Evolutionary conservation across 2,888 invertebrate species (phyloP).

Genomic region (Ceramica pisi): DNA sequence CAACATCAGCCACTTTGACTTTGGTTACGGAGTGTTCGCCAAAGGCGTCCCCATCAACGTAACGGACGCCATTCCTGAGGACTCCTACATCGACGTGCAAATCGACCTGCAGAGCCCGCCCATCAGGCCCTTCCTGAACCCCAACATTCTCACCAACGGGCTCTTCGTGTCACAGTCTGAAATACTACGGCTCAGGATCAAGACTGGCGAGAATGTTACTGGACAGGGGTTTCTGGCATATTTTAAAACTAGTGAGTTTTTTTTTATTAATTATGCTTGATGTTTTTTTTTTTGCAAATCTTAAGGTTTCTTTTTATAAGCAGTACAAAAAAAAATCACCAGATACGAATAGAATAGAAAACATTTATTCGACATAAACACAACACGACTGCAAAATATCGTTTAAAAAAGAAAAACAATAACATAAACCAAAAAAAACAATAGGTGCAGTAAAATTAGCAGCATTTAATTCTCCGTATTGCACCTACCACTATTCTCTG

Average conservation of each 20-base stretch:
- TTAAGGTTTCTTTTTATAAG: too few species aligned
- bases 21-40: conserved; percentile 85
- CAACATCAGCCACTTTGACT: conserved; percentile 92
- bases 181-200: conserved; percentile 91
- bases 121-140: conserved; percentile 91
- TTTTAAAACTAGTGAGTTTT: conserved; percentile 92
- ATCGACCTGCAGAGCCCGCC: conserved; percentile 89
- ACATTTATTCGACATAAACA: too few species aligned
- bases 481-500: too few species aligned
- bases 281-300: too few species aligned
- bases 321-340: too few species aligned
- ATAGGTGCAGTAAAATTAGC: too few species aligned
- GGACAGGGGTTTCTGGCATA: conserved; percentile 93
- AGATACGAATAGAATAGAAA: too few species aligned
- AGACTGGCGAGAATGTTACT: conserved; percentile 92
- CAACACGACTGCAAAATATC: too few species aligned
- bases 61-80: conserved; percentile 76
- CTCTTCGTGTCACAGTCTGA: conserved; percentile 92
- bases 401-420: too few species aligned
- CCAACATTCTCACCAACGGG: conserved; percentile 92
- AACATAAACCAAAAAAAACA: too few species aligned
- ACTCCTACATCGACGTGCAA: conserved; percentile 90
- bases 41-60: conserved; percentile 83
- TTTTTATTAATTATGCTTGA: background rate
- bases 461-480: too few species aligned